Percentiles rank a stretch among this genome's conserved stretches.
Evolutionary conservation across 2,113 vertebrate genomes (phyloP).

Genomic region (Istiophorus platypterus): DNA sequence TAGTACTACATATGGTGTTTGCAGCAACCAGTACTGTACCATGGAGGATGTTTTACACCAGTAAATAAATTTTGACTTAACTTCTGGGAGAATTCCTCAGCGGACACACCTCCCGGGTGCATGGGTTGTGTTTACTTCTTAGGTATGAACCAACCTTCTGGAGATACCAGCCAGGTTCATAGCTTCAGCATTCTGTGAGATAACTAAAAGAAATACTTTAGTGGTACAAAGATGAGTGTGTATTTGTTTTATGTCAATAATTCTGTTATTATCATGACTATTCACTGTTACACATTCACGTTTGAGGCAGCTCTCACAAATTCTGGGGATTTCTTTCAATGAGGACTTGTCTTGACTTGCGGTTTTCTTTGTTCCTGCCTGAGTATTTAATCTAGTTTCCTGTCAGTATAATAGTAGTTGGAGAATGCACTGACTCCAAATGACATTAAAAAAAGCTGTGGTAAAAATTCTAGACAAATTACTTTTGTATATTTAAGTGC

Average conservation of each 20-base stretch:
- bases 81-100: not conserved
- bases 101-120: not conserved
- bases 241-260: too few relatives aligned
- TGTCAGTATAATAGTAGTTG: not conserved
- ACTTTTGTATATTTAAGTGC: not conserved
- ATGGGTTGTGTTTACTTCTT: not conserved
- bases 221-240: too few relatives aligned
- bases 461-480: too few relatives aligned
- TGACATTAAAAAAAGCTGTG: too few relatives aligned
- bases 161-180: not conserved
- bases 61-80: not conserved
- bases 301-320: too few relatives aligned
- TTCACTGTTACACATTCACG: too few relatives aligned
- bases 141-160: not conserved
- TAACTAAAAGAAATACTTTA: too few relatives aligned
- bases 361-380: not conserved
- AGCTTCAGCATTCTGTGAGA: not conserved
- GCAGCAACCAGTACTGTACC: not conserved
- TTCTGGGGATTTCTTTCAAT: too few relatives aligned
- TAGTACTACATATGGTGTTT: not conserved
- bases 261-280: not conserved
- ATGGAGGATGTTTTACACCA: not conserved
- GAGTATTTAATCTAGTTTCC: not conserved
- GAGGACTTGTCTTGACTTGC: not conserved
- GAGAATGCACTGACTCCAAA: not conserved